Conservation (phyloP, 2,113 vertebrate genomes). For the Narcine bancroftii region DNA sequence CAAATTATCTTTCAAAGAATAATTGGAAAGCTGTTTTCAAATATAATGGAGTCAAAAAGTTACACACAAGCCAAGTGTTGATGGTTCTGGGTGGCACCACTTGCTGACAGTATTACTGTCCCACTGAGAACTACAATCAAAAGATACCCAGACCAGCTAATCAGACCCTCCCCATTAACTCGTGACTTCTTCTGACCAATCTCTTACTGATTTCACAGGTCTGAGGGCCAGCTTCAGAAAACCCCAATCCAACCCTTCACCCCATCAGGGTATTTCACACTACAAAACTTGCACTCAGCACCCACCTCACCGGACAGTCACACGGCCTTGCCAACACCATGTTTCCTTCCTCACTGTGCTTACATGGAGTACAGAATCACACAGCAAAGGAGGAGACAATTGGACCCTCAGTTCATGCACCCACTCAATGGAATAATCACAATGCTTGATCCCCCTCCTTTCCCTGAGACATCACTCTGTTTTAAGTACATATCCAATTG, state of each 20-base stretch:
- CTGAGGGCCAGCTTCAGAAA: background rate
- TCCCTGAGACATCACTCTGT: background rate
- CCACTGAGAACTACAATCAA: background rate
- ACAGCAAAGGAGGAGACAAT: background rate
- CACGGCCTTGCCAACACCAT: background rate
- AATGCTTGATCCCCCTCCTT: background rate
- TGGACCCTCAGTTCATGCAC: background rate
- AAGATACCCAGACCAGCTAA: background rate
- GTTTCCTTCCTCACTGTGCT: background rate
- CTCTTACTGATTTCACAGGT: background rate
- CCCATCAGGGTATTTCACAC: slow-evolving; percentile 7
- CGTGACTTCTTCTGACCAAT: slow-evolving; percentile 1
- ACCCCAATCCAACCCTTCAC: background rate
- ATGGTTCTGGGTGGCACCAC: background rate
- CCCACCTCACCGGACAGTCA: slow-evolving; percentile 15
- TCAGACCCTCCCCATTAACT: background rate
- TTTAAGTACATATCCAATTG: background rate
- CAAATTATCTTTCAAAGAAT: background rate
- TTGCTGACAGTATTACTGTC: background rate
- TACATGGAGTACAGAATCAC: background rate
- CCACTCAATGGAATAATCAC: background rate
- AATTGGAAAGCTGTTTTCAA: background rate
- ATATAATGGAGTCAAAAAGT: background rate
- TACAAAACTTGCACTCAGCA: background rate
- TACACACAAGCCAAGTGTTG: background rate